Conservation (phyloP, 2,888 invertebrate genomes). For the Hemicrepidius hirtus region DNA sequence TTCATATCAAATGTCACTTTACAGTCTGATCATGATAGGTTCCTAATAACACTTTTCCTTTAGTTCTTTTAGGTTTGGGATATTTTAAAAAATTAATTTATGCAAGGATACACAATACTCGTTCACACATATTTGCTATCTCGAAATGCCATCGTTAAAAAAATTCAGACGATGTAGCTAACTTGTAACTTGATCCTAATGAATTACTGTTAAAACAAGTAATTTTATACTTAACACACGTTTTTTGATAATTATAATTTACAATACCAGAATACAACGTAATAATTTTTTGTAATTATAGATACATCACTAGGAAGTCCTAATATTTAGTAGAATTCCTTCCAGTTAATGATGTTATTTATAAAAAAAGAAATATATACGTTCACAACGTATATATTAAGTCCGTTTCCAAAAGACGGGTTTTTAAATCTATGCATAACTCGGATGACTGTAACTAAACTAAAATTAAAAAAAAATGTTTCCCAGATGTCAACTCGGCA, state of each 20-base stretch:
- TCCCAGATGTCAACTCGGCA: slow-evolving; percentile 31
- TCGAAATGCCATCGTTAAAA: slow-evolving; percentile 10
- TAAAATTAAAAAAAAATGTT: slow-evolving; percentile 19
- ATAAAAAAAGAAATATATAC: slow-evolving; percentile 34
- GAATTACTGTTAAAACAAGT: slow-evolving; percentile 29
- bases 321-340: slow-evolving; percentile 36
- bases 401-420: slow-evolving; percentile 35
- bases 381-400: slow-evolving; percentile 24
- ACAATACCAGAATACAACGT: slow-evolving; percentile 20
- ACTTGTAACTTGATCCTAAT: slow-evolving; percentile 34
- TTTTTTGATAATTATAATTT: slow-evolving; percentile 32
- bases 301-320: slow-evolving; percentile 36
- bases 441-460: slow-evolving; percentile 27
- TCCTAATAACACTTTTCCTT: too few relatives aligned
- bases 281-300: slow-evolving; percentile 39
- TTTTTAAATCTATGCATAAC: slow-evolving; percentile 38
- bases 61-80: background rate
- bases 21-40: slow-evolving; percentile 9
- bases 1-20: slow-evolving; percentile 41
- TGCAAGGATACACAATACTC: background rate
- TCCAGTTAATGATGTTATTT: slow-evolving; percentile 39
- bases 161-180: slow-evolving; percentile 18
- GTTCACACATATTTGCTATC: slow-evolving; percentile 21
- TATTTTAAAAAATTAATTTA: too few relatives aligned
- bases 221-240: slow-evolving; percentile 34